Evolutionary conservation across 2,113 vertebrate genomes (phyloP).

Genomic region (Athene cunicularia): DNA sequence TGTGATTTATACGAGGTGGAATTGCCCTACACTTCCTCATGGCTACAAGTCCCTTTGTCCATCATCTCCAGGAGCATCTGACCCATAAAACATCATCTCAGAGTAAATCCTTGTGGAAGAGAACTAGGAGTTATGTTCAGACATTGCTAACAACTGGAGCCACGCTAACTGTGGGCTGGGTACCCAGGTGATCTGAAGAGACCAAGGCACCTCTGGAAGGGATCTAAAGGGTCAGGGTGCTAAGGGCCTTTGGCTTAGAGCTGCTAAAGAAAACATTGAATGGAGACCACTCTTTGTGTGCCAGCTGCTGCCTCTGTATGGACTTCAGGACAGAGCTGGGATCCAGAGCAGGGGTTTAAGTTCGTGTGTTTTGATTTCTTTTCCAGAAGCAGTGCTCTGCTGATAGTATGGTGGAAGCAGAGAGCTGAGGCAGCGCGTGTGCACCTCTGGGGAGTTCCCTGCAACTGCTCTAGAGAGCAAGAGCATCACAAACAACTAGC

Average conservation of each 20-base stretch:
- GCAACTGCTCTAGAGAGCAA: background rate
- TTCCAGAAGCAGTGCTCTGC: background rate
- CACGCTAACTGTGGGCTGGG: background rate
- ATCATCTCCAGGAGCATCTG: background rate
- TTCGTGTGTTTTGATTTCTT: background rate
- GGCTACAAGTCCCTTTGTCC: background rate
- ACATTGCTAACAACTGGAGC: background rate
- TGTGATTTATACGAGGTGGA: rapidly evolving
- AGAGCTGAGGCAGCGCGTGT: background rate
- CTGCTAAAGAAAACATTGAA: background rate
- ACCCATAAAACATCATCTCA: background rate
- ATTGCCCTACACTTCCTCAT: background rate
- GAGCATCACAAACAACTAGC: background rate
- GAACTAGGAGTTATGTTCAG: background rate
- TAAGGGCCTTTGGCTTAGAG: background rate
- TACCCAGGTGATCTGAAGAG: background rate
- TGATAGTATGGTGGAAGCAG: background rate
- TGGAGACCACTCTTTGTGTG: background rate
- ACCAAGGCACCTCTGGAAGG: background rate
- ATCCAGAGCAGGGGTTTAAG: background rate
- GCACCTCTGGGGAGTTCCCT: background rate
- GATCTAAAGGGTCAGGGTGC: background rate
- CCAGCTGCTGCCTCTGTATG: background rate
- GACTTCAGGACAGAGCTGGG: background rate
- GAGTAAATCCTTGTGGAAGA: background rate